Percentiles rank a stretch among this genome's conserved stretches.
Conservation (phyloP, 2,113 vertebrate genomes). For the Neodontobutis hainanensis region DNA sequence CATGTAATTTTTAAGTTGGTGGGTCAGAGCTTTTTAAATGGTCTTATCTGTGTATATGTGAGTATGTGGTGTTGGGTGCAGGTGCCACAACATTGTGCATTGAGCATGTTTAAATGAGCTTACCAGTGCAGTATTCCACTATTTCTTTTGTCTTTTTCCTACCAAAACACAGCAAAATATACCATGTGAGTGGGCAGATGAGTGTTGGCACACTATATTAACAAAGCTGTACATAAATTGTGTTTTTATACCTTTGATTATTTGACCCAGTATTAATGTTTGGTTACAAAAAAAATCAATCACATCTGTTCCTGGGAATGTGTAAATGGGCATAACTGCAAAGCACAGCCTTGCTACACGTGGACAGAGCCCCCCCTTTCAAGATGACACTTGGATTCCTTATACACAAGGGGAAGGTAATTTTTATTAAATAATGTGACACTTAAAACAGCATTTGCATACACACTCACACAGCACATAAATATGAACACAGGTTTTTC, state of each 20-base stretch:
- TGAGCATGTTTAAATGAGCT: constrained; percentile 71
- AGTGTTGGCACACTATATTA: constrained; percentile 29
- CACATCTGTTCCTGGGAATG: constrained; percentile 25
- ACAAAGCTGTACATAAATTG: background rate
- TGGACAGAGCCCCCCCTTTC: too few relatives aligned
- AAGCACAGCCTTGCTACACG: constrained; percentile 9
- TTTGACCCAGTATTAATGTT: too few relatives aligned
- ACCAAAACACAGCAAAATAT: constrained; percentile 25
- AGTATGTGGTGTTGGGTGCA: constrained; percentile 64
- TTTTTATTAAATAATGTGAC: constrained; percentile 5
- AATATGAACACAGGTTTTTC: constrained; percentile 17
- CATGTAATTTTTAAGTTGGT: constrained; percentile 38
- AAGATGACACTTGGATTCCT: background rate
- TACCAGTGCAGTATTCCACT: constrained; percentile 36
- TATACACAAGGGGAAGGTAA: constrained; percentile 9
- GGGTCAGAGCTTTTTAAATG: constrained; percentile 42
- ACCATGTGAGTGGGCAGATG: constrained; percentile 18
- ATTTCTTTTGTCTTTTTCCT: constrained; percentile 34
- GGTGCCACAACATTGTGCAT: constrained; percentile 70
- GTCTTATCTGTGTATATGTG: constrained; percentile 33
- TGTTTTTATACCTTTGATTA: too few relatives aligned
- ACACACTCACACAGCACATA: constrained; percentile 19
- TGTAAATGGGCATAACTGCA: constrained; percentile 3
- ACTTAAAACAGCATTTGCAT: constrained; percentile 3
- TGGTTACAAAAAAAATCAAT: background rate